phyloP scores from a whole-genome alignment of 2,888 invertebrate genomes.

The Ptychoptera albimana region DNA sequence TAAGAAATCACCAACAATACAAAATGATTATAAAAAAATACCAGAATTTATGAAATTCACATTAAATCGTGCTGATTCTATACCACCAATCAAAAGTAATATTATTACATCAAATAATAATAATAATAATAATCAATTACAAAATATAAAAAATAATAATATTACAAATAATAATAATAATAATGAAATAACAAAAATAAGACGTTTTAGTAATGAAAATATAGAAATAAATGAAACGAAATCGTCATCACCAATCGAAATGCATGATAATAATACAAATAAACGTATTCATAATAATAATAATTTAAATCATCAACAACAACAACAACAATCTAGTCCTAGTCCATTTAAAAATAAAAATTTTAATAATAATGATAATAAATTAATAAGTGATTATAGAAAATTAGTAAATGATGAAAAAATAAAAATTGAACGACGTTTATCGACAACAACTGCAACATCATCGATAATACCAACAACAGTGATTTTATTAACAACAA shows the following conservation, averaged over 20 bases:
- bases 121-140: too few species aligned
- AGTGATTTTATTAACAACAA: constrained; percentile 9
- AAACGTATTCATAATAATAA: not conserved
- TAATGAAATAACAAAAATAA: constrained; percentile 11
- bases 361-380: too few species aligned
- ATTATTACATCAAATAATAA: constrained; percentile 40
- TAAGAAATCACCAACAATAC: not conserved
- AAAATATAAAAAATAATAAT: too few species aligned
- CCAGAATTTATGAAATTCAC: constrained; percentile 58
- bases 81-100: constrained; percentile 37
- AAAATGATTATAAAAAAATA: constrained; percentile 15
- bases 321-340: constrained; percentile 8
- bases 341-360: not conserved
- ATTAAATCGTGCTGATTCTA: constrained; percentile 49
- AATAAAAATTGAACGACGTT: constrained; percentile 13
- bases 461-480: not conserved
- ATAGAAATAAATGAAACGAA: constrained; percentile 26
- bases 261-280: not conserved
- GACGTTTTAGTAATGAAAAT: constrained; percentile 32
- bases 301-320: constrained; percentile 11
- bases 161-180: constrained; percentile 5
- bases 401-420: constrained; percentile 24
- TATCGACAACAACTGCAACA: not conserved
- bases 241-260: constrained; percentile 14
- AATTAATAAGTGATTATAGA: constrained; percentile 21